Conservation (phyloP, 2,888 invertebrate species). For the Drosophila sordidula region DNA sequence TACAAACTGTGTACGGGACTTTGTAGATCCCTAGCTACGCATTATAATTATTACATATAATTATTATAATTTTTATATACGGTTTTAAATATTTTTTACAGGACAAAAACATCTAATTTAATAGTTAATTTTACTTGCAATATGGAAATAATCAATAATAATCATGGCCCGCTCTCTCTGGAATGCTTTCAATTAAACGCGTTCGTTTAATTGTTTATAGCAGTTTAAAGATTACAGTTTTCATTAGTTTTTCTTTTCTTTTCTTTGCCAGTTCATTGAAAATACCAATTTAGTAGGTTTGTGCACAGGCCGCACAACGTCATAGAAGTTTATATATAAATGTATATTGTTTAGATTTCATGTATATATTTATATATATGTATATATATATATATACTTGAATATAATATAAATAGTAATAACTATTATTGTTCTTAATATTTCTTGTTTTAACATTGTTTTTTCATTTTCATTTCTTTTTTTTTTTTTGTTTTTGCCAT, state of each 20-base stretch:
- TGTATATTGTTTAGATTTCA: conserved; percentile 64
- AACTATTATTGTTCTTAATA: conserved; percentile 85
- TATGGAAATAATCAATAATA: conserved; percentile 73
- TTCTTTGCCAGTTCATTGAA: conserved; percentile 36
- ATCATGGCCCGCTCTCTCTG: conserved; percentile 54
- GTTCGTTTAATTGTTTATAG: conserved; percentile 30
- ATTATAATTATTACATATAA: conserved; percentile 57
- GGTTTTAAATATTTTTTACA: conserved; percentile 81
- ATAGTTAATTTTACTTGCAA: conserved; percentile 64
- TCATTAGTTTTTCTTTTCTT: conserved; percentile 21
- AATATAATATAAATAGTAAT: conserved; percentile 85
- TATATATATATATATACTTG: conserved; percentile 68
- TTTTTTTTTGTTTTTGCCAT: conserved; percentile 58
- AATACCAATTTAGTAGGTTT: conserved; percentile 64
- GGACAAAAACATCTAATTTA: conserved; percentile 85
- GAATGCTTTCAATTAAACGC: conserved; percentile 39
- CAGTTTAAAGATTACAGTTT: conserved; percentile 34
- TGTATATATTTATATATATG: conserved; percentile 40
- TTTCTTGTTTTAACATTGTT: conserved; percentile 76
- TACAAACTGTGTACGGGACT: conserved; percentile 68
- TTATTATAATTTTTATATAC: conserved; percentile 61
- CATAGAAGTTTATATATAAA: conserved; percentile 67
- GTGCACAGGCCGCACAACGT: conserved; percentile 63
- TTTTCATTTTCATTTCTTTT: conserved; percentile 62
- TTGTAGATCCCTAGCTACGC: conserved; percentile 65